Evolutionary conservation across 1,140 invertebrate genomes (phyloP).

Genomic region (Acromyrmex echinatior): DNA sequence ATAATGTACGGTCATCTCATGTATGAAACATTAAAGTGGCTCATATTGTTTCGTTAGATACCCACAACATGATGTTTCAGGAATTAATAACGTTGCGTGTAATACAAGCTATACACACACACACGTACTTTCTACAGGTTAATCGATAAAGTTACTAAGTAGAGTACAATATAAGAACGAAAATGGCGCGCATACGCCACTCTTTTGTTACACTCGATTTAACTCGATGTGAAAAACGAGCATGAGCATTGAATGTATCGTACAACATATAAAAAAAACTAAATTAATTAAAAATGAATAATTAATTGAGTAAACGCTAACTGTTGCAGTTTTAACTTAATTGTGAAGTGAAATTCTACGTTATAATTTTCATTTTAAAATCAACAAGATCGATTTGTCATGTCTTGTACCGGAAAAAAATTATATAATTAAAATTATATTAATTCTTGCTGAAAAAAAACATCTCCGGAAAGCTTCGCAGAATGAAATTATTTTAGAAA

Average conservation of each 20-base stretch:
- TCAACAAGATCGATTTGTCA: not conserved
- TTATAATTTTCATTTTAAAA: not conserved
- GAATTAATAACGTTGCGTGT: slow-evolving; percentile 31
- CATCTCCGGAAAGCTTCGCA: not conserved
- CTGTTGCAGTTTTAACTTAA: not conserved
- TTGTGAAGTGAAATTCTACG: not conserved
- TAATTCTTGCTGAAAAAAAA: not conserved
- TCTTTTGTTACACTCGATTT: slow-evolving; percentile 13
- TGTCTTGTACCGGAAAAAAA: not conserved
- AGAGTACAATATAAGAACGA: slow-evolving; percentile 41
- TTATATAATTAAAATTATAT: not conserved
- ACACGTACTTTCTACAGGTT: not conserved
- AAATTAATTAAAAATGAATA: slow-evolving; percentile 1
- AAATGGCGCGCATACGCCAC: not conserved
- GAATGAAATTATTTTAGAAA: not conserved
- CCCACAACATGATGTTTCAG: not conserved
- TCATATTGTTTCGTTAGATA: slow-evolving; percentile 18
- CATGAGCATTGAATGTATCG: not conserved
- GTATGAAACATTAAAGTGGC: slow-evolving; percentile 12
- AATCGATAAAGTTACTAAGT: slow-evolving; percentile 54
- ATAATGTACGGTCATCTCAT: not conserved
- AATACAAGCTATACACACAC: not conserved
- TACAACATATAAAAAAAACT: not conserved
- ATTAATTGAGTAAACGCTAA: not conserved
- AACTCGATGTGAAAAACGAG: not conserved